Base-by-base conservation (phyloP, 2,797 vertebrate genomes). In the Xyrichtys novacula region DNA sequence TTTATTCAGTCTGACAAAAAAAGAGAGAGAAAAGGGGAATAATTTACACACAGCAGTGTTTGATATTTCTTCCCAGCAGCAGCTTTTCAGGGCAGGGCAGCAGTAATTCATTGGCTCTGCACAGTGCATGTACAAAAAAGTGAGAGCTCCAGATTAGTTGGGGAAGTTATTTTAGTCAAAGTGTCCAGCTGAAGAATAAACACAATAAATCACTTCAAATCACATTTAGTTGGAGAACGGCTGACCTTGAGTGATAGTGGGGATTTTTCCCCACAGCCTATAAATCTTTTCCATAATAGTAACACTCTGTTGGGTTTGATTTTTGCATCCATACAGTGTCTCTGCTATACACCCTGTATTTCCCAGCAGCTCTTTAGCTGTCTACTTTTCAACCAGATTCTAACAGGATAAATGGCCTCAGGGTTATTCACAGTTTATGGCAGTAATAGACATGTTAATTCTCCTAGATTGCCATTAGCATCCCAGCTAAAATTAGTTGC, bases 371-470 rank as follows among this genome's bases (percentile, higher is more conserved):
- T 73, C 54, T 76, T 64, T 50, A 60, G 44, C 57, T 47, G 62
- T 81, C 70, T 72, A 39, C 48, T 73, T 71, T 64, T 63, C 75
- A 60, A 38, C 67, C 25, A 19, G 61, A 77, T 78, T 70, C 47
- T 8, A 48, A 26, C 20, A 28, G 57, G 82, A 86, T 80, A 74
- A 87, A 89, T 85, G 63, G 61, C 46, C 58, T 76, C 76, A 74
- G 55, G 71, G 83, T 90, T 89, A 82, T 84, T 84, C 84, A 88
- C 76, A 85, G 85, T 91, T 90, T 89, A 89, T 88, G 76, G 79
- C 75, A 74, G 81, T 88, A 90, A 88, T 80, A 80, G 75, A 83
- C 82, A 73, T 85, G 84, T 88, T 91, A 91, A 90, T 91, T 90
- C 89, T 72, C 62, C 79, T 65, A 48, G 64, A 80, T 70, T 71